Evolutionary conservation across 2,888 invertebrate species (phyloP), one percentile per base, ranked within the genome.

Genomic region (Frankliniella intonsa): DNA sequence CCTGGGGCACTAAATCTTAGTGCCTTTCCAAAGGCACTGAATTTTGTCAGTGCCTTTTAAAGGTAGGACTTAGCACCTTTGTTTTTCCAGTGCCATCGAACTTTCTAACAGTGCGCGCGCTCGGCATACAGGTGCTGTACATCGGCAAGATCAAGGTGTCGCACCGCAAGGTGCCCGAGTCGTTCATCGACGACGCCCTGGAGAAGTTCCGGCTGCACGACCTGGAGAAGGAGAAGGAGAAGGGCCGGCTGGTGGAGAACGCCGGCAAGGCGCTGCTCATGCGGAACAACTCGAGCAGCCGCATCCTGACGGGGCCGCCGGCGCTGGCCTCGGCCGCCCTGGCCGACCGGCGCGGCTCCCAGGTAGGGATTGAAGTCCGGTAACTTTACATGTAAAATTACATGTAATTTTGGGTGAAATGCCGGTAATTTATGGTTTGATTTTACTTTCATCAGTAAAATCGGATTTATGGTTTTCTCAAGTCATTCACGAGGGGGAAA

Each of bases 81-180:
- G n/a, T n/a, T n/a, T n/a, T n/a, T n/a, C n/a, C n/a, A n/a, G n/a
- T n/a, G n/a, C n/a, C n/a, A n/a, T n/a, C n/a, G n/a, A n/a, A n/a
- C n/a, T n/a, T n/a, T n/a, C n/a, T n/a, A n/a, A n/a, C n/a, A n/a
- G n/a, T n/a, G n/a, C n/a, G n/a, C n/a, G n/a, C n/a, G n/a, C n/a
- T n/a, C n/a, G n/a, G n/a, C n/a, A n/a, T n/a, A 81, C 87, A 95
- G 93, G 95, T 96, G 5, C 90, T 97, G 84, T 97, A 97, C 88
- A 93, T 97, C 81, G 97, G 97, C 0, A 96, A 96, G 89, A 96
- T 97, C 81, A 92, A 94, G 84, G 95, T 97, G 85, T 94, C 95
- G 69, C 94, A 95, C 86, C 92, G 95, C 86, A 96, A 95, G 87
- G 94, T 96, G 0, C 94, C 96, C 0, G 94, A 95, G 84, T 92